Percentiles rank a stretch among this genome's conserved stretches.
Conservation (phyloP, 2,888 invertebrate genomes). For the Litoditis marina region DNA sequence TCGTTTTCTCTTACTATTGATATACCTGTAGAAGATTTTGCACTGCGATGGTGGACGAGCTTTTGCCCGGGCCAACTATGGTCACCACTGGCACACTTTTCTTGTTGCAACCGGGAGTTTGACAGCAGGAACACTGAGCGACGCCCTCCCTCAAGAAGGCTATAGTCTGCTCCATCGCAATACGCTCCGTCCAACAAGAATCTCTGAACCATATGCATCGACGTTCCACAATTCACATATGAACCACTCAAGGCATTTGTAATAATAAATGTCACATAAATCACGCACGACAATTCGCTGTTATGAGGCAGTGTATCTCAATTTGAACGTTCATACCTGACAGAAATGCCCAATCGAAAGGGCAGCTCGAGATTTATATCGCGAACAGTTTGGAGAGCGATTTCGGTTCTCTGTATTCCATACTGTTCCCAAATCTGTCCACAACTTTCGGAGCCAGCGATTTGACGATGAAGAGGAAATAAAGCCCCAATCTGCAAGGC, state of each 20-base stretch:
- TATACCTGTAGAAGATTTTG: constrained; percentile 73
- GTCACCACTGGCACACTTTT: constrained; percentile 67
- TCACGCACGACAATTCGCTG: no score
- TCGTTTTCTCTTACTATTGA: no score
- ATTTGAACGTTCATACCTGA: constrained; percentile 33
- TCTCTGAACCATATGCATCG: constrained; percentile 65
- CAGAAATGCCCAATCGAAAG: constrained; percentile 68
- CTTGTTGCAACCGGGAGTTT: constrained; percentile 60
- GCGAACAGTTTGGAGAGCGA: constrained; percentile 54
- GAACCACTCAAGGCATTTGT: background rate
- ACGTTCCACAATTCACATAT: no score
- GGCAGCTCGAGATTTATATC: constrained; percentile 69
- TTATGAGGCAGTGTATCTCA: background rate
- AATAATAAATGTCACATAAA: no score
- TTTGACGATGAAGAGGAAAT: constrained; percentile 60
- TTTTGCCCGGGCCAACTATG: constrained; percentile 70
- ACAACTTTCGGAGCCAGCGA: constrained; percentile 65
- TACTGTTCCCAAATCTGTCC: constrained; percentile 74
- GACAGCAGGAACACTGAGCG: constrained; percentile 60
- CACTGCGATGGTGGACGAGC: constrained; percentile 71
- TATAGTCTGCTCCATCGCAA: constrained; percentile 71
- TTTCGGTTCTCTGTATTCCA: constrained; percentile 72
- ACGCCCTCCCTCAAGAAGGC: constrained; percentile 60
- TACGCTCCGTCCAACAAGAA: constrained; percentile 79
- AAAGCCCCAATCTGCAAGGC: constrained; percentile 57